Base-by-base conservation (phyloP, 2,113 vertebrate species). In the Elachura formosa region DNA sequence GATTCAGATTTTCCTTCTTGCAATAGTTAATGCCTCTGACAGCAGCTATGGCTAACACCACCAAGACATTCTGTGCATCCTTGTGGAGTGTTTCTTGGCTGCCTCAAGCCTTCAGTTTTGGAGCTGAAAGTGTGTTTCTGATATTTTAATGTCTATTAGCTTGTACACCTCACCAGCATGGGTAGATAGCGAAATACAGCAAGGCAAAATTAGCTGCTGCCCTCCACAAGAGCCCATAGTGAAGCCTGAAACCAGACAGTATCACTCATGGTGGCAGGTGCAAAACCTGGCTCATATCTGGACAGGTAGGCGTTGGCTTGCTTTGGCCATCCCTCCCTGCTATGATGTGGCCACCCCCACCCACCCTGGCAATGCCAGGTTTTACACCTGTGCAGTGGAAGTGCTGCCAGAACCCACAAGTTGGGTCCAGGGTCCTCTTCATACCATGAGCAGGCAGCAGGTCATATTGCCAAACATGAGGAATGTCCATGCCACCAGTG, bases 281-380 rank as follows among this genome's bases (percentile, higher is more conserved):
- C 61, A 64, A 33, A 84, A 51, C 54, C 36, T 43, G 58, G 62
- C 13, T 64, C 26, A n/a, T n/a, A 24, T 6, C 22, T 43, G 43
- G 17, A 41, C 4, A 5, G 18, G 10, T 29, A 33, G 36, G 12
- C 9, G 9, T 40, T 49, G 36, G 10, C 66, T 92, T 46, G 66
- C 59, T 82, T 46, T 58, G 48, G 52, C 33, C 2, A 0, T 24
- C 36, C 40, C 38, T 51, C 6, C 33, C 13, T 7, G 21, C 54
- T 48, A n/a, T 14, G 33, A 33, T 59, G 45, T 15, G 54, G 14
- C 73, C 45, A 52, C 22, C 22, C n/a, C 20, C 51, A n/a, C 33
- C 14, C n/a, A 18, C 28, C 4, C 2, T 24, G 41, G 45, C 0
- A 0, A 12, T 41, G 62, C 36, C 67, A 52, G 40, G 31, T 36